These are phyloP conservation scores for Bos javanicus DNA, from an alignment of 2,113 vertebrate genomes.

Conservation along the genomic window DNA sequence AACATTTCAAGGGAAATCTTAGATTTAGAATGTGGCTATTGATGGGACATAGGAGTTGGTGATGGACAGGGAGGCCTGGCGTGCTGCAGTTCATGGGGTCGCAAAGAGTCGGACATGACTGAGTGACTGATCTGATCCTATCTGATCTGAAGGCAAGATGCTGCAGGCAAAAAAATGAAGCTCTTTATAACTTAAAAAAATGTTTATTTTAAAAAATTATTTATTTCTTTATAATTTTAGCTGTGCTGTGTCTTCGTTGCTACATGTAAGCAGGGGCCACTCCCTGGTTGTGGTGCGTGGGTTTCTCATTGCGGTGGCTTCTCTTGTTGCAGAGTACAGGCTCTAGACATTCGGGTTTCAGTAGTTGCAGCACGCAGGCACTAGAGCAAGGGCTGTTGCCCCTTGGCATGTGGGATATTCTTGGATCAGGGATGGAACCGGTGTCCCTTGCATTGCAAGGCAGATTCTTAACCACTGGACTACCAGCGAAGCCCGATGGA, in stretches of 20 bases:
- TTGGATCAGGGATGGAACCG: background rate
- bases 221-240: background rate
- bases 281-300: background rate
- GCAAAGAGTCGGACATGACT: no score
- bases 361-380: background rate
- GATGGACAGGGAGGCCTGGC: no score
- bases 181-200: background rate
- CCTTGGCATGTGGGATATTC: background rate
- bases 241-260: background rate
- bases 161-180: background rate
- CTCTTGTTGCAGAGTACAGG: background rate
- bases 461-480: background rate
- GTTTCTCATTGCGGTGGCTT: background rate
- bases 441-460: background rate
- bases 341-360: background rate
- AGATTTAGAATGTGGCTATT: background rate
- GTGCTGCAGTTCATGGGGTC: no score
- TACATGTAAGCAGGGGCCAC: background rate
- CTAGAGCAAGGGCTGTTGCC: background rate
- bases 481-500: background rate
- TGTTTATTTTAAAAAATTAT: background rate
- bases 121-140: no score
- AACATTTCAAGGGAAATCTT: background rate
- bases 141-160: background rate
- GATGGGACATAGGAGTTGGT: no score